Evolutionary conservation across 2,113 vertebrate species (phyloP).

Genomic region (Suricata suricatta): DNA sequence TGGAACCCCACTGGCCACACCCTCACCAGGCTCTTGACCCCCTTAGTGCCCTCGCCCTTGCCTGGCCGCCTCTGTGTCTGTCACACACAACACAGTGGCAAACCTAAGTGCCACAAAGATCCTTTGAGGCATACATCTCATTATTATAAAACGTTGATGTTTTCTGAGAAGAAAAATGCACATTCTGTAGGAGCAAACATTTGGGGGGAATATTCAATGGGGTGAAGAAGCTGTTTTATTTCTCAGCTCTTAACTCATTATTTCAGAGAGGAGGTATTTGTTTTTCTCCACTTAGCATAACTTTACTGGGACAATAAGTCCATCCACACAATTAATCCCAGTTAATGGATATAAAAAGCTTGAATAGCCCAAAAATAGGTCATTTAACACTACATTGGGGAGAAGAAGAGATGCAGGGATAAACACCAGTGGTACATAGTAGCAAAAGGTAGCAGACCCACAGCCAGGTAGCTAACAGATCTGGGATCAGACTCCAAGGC

Average conservation of each 20-base stretch:
- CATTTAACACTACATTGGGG: not conserved
- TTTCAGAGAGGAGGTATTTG: not conserved
- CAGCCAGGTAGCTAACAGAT: not conserved
- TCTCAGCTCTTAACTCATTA: conserved; percentile 26
- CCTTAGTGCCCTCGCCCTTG: fast-evolving
- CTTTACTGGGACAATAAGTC: not conserved
- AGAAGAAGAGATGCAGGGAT: too few species aligned
- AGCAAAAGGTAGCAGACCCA: not conserved
- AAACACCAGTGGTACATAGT: not conserved
- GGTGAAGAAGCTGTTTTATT: not conserved
- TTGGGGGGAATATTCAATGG: not conserved
- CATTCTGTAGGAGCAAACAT: not conserved
- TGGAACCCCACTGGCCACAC: fast-evolving
- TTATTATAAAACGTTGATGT: not conserved
- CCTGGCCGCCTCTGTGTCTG: not conserved
- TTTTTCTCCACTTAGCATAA: not conserved
- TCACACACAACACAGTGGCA: too few species aligned
- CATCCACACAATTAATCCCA: not conserved
- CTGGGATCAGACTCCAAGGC: not conserved
- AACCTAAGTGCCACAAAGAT: not conserved
- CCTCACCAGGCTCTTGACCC: not conserved
- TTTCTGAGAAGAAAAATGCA: conserved; percentile 14
- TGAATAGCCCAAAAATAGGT: not conserved
- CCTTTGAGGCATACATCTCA: fast-evolving
- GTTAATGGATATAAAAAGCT: conserved; percentile 7